These are phyloP conservation scores for Phorcus lineatus DNA, from an alignment of 2,888 invertebrate genomes.

Conservation along the genomic window DNA sequence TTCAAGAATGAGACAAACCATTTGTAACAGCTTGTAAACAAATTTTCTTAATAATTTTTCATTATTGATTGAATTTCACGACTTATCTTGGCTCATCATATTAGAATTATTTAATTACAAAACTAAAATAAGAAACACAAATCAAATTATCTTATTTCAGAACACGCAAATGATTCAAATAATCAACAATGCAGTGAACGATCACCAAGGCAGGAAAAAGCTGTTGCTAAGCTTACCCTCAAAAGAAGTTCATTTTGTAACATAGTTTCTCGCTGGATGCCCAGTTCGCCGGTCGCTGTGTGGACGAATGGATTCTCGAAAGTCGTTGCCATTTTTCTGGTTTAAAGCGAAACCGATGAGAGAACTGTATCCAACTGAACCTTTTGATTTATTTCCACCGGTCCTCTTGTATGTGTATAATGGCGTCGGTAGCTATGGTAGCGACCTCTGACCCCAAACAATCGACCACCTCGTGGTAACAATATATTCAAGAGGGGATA, in stretches of 20 bases:
- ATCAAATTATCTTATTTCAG: background rate
- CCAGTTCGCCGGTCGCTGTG: slow-evolving; percentile 72
- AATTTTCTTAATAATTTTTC: too few relatives aligned
- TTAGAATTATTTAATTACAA: background rate
- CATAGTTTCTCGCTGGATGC: slow-evolving; percentile 71
- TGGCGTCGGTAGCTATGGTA: slow-evolving; percentile 10
- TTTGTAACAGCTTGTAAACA: too few relatives aligned
- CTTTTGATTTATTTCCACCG: background rate
- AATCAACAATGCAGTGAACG: background rate
- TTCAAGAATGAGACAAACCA: too few relatives aligned
- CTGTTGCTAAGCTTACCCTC: slow-evolving; percentile 57
- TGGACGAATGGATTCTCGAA: slow-evolving; percentile 52
- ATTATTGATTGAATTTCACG: too few relatives aligned
- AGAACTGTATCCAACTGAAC: background rate
- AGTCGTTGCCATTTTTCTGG: slow-evolving; percentile 26
- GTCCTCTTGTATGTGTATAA: background rate
- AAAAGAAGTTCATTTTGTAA: slow-evolving; percentile 71
- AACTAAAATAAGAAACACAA: too few relatives aligned
- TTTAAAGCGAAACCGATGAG: background rate
- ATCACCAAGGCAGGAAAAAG: background rate
- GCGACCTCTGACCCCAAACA: slow-evolving; percentile 1
- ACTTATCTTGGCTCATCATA: too few relatives aligned
- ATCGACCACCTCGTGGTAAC: background rate
- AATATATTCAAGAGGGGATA: background rate
- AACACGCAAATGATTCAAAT: background rate